These are phyloP conservation scores for Sarcophaga bullata DNA, from an alignment of 1,140 invertebrate species.

Conservation along the genomic window DNA sequence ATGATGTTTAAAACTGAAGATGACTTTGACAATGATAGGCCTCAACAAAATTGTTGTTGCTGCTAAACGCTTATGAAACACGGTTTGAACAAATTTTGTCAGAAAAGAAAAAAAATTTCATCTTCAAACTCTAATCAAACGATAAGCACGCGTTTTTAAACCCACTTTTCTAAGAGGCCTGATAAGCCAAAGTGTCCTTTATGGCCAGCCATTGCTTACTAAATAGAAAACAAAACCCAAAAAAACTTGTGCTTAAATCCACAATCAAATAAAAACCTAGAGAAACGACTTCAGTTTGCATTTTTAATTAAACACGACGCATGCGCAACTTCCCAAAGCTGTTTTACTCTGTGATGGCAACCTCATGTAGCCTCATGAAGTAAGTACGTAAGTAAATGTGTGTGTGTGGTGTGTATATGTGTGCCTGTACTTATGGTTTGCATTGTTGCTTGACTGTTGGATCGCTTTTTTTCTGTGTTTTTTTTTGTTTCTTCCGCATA, in stretches of 20 bases:
- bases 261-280: neutral
- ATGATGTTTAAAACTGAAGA: neutral
- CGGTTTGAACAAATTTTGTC: neutral
- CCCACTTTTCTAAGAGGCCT: neutral
- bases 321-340: constrained; percentile 46
- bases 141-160: neutral
- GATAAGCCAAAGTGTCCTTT: too few relatives aligned
- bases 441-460: neutral
- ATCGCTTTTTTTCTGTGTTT: too few relatives aligned
- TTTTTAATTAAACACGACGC: constrained; percentile 48
- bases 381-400: neutral
- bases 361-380: neutral
- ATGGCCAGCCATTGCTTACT: too few relatives aligned
- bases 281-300: neutral
- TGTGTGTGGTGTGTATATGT: neutral
- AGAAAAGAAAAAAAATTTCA: neutral
- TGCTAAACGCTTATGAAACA: neutral
- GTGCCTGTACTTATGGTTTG: neutral
- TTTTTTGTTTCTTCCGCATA: neutral
- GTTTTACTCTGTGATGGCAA: neutral
- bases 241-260: neutral
- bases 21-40: neutral
- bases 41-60: too few relatives aligned
- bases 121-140: neutral
- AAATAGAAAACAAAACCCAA: too few relatives aligned